A percentile compares a stretch with the other conserved stretches of the same genome.
Evolutionary conservation across 37 sponge, comb jelly and placozoan genomes (phyloP).

Genomic region (Diacarnus erythraeanus): DNA sequence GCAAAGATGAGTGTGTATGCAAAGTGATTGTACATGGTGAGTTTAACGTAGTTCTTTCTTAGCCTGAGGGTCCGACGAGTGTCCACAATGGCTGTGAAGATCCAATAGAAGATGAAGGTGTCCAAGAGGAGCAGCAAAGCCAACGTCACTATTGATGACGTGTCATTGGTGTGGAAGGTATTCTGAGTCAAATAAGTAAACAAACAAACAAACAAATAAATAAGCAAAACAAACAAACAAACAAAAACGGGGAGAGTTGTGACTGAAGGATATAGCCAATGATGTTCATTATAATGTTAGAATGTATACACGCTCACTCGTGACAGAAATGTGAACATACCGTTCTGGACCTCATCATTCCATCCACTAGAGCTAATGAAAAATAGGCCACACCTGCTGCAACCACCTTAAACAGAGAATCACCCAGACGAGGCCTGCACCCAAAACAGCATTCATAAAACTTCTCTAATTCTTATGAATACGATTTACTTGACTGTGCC

Average conservation of each 20-base stretch:
- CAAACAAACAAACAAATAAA: no score
- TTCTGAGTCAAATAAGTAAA: no score
- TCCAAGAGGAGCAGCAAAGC: constrained; percentile 45
- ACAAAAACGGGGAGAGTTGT: background rate
- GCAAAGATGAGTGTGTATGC: constrained; percentile 68
- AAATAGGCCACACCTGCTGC: constrained; percentile 60
- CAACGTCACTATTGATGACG: constrained; percentile 7
- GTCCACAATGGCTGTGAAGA: constrained; percentile 63
- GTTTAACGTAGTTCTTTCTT: constrained; percentile 74
- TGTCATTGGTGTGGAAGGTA: constrained; percentile 24
- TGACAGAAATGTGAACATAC: no score
- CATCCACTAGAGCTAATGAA: constrained; percentile 50
- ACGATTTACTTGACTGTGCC: constrained; percentile 75
- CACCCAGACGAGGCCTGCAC: constrained; percentile 65
- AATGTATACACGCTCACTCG: no score
- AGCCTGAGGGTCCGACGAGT: constrained; percentile 64
- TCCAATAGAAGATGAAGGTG: constrained; percentile 63
- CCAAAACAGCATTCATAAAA: background rate
- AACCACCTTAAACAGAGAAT: constrained; percentile 42
- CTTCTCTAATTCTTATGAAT: background rate
- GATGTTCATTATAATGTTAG: no score
- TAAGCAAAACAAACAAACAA: no score
- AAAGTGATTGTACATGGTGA: constrained; percentile 82
- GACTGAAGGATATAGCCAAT: no score
- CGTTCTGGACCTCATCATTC: constrained; percentile 30